Evolutionary conservation across 2,113 vertebrate genomes (phyloP).

Genomic region (Trichechus manatus): DNA sequence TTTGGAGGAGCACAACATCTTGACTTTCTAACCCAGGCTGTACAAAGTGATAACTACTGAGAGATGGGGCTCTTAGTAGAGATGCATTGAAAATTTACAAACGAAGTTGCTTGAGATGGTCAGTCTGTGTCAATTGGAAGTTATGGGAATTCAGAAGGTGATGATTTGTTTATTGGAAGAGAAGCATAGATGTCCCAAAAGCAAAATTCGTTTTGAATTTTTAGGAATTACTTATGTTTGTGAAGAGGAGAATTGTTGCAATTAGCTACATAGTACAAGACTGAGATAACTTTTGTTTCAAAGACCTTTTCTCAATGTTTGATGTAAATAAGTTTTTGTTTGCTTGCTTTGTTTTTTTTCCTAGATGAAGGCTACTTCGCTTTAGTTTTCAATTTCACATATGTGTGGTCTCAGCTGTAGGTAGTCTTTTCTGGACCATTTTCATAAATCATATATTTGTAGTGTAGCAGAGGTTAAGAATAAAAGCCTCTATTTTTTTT

Average conservation of each 20-base stretch:
- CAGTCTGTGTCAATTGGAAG: background rate
- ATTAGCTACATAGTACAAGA: background rate
- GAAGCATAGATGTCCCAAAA: background rate
- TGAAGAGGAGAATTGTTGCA: background rate
- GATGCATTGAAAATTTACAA: background rate
- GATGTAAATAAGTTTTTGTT: background rate
- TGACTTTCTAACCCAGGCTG: background rate
- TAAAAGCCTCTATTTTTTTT: background rate
- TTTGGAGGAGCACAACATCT: background rate
- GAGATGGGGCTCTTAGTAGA: background rate
- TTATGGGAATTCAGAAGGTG: background rate
- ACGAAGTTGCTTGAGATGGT: background rate
- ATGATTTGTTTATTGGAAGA: background rate
- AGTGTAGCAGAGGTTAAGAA: background rate
- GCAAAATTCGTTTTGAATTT: background rate
- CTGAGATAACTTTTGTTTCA: slow-evolving; percentile 31
- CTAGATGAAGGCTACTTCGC: background rate
- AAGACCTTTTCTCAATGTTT: background rate
- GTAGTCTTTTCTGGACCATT: background rate
- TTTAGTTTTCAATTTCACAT: background rate
- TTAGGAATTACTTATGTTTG: background rate
- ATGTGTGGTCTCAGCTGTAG: background rate
- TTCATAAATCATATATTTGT: background rate
- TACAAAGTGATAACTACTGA: background rate
- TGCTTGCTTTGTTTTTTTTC: background rate